phyloP scores from a whole-genome alignment of 2,888 invertebrate genomes.

The Megaustenia siamemsis region DNA sequence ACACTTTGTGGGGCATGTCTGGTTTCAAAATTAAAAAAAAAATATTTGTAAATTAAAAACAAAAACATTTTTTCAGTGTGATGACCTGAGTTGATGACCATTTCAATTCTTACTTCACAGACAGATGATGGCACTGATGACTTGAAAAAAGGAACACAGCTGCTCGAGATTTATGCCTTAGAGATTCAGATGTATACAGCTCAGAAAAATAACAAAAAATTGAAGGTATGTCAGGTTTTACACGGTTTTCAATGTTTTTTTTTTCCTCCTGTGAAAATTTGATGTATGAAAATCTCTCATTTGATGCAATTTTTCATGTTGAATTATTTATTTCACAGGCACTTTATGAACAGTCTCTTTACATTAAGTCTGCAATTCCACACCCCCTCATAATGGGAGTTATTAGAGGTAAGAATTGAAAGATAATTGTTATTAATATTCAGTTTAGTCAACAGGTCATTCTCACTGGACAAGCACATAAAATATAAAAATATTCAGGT shows the following conservation, averaged over 20 bases:
- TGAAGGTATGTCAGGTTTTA: slow-evolving; percentile 80
- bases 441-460: no score
- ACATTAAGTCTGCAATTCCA: slow-evolving; percentile 99
- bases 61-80: no score
- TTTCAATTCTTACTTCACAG: no score
- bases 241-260: no score
- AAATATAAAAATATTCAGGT: background rate
- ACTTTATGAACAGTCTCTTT: slow-evolving; percentile 97
- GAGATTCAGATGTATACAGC: slow-evolving; percentile 99
- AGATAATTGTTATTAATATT: background rate
- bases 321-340: slow-evolving; percentile 81
- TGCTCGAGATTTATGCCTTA: slow-evolving; percentile 97
- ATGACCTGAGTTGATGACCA: no score
- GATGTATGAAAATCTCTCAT: no score
- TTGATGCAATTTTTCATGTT: no score
- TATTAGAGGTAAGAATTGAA: slow-evolving; percentile 89
- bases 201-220: slow-evolving; percentile 98
- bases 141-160: slow-evolving; percentile 95
- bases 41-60: no score
- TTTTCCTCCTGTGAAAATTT: no score
- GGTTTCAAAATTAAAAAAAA: no score
- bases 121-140: slow-evolving; percentile 99
- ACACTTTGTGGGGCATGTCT: no score
- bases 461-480: background rate
- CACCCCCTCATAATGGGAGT: slow-evolving; percentile 99